Conservation (phyloP, 1,140 invertebrate genomes). For the Leptinotarsa lineolata region DNA sequence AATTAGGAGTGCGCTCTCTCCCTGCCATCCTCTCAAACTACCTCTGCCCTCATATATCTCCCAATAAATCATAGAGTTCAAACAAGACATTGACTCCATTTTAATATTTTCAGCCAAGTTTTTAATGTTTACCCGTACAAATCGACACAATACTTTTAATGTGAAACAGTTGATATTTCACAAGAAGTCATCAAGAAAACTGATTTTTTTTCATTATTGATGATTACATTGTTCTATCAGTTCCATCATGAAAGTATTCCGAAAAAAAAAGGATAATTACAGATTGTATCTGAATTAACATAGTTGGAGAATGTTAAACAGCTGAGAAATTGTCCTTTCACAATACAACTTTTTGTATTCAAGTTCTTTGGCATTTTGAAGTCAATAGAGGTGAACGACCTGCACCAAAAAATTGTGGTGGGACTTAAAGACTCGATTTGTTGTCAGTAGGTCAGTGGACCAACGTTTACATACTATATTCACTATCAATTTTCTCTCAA, state of each 20-base stretch:
- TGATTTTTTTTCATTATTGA: too few relatives aligned
- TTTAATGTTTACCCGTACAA: too few relatives aligned
- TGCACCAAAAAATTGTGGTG: slow-evolving; percentile 44
- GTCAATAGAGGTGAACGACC: slow-evolving; percentile 30
- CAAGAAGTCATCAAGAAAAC: too few relatives aligned
- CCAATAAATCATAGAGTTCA: too few relatives aligned
- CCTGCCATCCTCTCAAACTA: too few relatives aligned
- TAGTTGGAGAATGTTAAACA: slow-evolving; percentile 19
- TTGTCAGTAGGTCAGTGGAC: slow-evolving; percentile 50
- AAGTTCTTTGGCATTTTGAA: slow-evolving; percentile 32
- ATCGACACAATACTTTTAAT: too few relatives aligned
- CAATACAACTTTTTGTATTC: slow-evolving; percentile 35
- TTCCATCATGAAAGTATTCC: neutral
- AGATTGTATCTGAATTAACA: slow-evolving; percentile 1
- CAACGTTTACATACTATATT: slow-evolving; percentile 31
- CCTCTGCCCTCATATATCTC: too few relatives aligned
- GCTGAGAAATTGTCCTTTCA: slow-evolving; percentile 32
- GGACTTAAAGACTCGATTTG: slow-evolving; percentile 44
- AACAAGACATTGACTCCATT: too few relatives aligned
- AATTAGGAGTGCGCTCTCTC: too few relatives aligned
- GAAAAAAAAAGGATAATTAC: neutral
- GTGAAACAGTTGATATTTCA: too few relatives aligned
- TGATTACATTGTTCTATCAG: neutral
- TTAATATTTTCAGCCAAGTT: too few relatives aligned
- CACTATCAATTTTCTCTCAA: neutral